Conservation (phyloP, 2,888 invertebrate genomes). For the Formica aserva region DNA sequence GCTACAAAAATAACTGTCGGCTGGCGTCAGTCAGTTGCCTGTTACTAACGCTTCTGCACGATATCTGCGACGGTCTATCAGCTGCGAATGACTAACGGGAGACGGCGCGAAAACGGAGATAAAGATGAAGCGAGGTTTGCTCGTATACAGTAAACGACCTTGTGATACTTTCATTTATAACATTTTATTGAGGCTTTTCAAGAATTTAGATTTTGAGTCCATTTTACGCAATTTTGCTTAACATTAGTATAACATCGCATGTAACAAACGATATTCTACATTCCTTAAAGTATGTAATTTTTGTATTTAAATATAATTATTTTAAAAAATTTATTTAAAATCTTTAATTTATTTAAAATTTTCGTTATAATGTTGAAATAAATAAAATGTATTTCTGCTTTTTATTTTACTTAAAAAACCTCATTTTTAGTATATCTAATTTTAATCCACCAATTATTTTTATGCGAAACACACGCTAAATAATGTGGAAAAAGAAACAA, state of each 20-base stretch:
- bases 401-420: background rate
- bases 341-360: too few species aligned
- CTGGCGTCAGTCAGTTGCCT: slow-evolving; percentile 54
- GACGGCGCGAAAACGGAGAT: slow-evolving; percentile 35
- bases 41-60: slow-evolving; percentile 42
- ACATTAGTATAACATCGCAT: background rate
- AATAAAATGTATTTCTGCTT: background rate
- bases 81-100: slow-evolving; percentile 46
- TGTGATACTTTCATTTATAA: slow-evolving; percentile 50
- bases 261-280: background rate
- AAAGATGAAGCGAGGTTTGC: slow-evolving; percentile 28
- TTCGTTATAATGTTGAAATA: background rate
- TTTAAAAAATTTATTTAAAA: background rate
- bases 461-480: background rate
- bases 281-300: background rate
- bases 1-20: slow-evolving; percentile 40
- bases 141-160: slow-evolving; percentile 50
- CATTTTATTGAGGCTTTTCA: slow-evolving; percentile 5
- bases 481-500: background rate
- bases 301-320: slow-evolving; percentile 2
- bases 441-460: background rate
- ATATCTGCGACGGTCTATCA: slow-evolving; percentile 49
- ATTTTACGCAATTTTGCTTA: background rate
- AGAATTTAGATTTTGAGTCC: background rate
- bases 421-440: background rate